Base-by-base conservation (phyloP, 2,888 invertebrate genomes). In the Drosophila heteroneura region DNA sequence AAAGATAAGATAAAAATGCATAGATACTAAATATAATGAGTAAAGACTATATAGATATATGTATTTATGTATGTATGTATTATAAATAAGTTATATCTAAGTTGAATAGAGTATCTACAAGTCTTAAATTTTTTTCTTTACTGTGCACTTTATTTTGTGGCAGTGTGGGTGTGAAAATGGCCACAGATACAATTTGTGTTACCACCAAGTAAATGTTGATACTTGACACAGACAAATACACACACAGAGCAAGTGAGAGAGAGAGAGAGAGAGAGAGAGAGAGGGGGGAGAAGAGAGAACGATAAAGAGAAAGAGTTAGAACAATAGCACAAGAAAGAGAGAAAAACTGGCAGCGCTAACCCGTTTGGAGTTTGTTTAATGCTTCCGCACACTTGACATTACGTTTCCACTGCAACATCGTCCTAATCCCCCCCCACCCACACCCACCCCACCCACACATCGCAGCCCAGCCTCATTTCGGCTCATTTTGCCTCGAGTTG, bases 281-380 rank as follows among this genome's bases (percentile, higher is more conserved):
- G 1, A 6, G 14, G 1, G 3, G 0, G 9, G 5, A 16, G 6
- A 10, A 10, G 6, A 14, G 14, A 28, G 1, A 28, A 30, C 57
- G 3, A 39, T 28, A 57, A 39, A 9, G 30, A 54, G 62, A 61
- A 41, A 47, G 52, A 49, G 52, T n/a, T 30, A 57, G 14, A 57
- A 14, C n/a, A 9, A 57, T 66, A 73, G 58, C 60, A 58, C 56
- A 59, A 22, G 28, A 59, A 56, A 73, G 62, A 37, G 32, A 62
- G 16, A 67, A 53, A 70, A 79, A 63, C 76, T 85, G 77, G 70
- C 71, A 67, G 72, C 74, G 70, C 73, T 82, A 81, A 80, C 83
- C 83, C 90, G 79, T 89, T 85, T 67, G 89, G 79, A 90, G 90
- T 90, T 90, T 86, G 89, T 86, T 86, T 90, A 90, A 90, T 85